phyloP scores from a whole-genome alignment of 2,888 invertebrate genomes.

The Erebia palarica region DNA sequence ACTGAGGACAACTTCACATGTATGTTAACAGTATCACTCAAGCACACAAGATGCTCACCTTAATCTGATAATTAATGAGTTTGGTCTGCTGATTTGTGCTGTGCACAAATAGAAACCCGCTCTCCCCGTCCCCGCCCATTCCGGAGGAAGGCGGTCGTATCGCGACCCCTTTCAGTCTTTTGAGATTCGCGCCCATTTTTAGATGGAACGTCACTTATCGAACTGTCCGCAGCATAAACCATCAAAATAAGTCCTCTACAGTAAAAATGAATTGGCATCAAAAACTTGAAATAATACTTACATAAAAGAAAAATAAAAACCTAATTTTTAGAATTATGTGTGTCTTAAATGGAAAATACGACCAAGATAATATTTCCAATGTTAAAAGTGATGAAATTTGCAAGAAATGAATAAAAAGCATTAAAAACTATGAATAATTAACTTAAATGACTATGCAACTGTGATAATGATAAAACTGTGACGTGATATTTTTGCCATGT shows the following conservation, averaged over 20 bases:
- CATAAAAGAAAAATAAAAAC: neutral
- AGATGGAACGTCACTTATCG: constrained; percentile 75
- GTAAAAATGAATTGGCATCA: neutral
- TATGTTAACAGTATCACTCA: constrained; percentile 61
- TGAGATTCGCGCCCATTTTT: constrained; percentile 81
- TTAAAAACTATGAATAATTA: too few species aligned
- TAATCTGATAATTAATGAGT: constrained; percentile 83
- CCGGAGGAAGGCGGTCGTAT: constrained; percentile 55
- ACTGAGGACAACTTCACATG: constrained; percentile 55
- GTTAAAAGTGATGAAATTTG: neutral
- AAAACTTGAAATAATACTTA: neutral
- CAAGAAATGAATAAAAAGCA: constrained; percentile 1
- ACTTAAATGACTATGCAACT: constrained; percentile 44
- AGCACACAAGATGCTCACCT: constrained; percentile 76
- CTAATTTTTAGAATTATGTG: constrained; percentile 38
- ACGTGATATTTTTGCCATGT: constrained; percentile 28
- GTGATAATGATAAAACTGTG: constrained; percentile 60
- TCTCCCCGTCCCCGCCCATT: constrained; percentile 52
- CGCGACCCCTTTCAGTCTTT: constrained; percentile 78
- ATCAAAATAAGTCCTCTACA: neutral
- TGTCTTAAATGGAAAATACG: constrained; percentile 34
- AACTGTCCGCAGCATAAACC: constrained; percentile 65
- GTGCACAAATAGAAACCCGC: constrained; percentile 75
- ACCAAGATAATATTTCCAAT: neutral
- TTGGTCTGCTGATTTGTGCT: constrained; percentile 79